phyloP scores from a whole-genome alignment of 2,113 vertebrate species.

The Syngnathus scovelli region DNA sequence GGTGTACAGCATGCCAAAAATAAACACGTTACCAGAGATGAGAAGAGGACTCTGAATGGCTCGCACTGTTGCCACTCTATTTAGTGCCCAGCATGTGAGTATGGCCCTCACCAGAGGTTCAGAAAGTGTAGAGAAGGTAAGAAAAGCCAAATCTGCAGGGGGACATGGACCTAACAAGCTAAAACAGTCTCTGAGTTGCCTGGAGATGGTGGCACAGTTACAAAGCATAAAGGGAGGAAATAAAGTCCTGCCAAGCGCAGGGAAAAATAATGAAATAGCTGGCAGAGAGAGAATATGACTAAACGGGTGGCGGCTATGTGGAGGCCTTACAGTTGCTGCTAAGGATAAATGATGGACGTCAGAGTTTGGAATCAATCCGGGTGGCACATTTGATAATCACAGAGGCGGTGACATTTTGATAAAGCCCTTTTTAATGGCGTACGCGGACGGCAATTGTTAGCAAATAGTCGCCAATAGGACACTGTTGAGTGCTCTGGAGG shows the following conservation, averaged over 20 bases:
- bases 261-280: conserved; percentile 18
- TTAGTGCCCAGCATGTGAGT: conserved; percentile 46
- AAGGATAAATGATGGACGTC: conserved; percentile 38
- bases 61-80: conserved; percentile 45
- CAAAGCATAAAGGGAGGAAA: conserved; percentile 63
- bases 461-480: conserved; percentile 31
- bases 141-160: conserved; percentile 49
- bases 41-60: conserved; percentile 45
- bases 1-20: conserved; percentile 20
- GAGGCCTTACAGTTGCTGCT: conserved; percentile 21
- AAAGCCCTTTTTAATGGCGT: conserved; percentile 47
- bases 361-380: conserved; percentile 44
- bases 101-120: conserved; percentile 44
- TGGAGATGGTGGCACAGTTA: conserved; percentile 62
- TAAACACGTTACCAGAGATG: conserved; percentile 41
- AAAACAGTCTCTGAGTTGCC: conserved; percentile 66
- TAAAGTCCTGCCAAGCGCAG: conserved; percentile 40
- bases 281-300: conserved; percentile 33
- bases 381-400: conserved; percentile 34
- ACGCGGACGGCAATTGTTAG: conserved; percentile 35
- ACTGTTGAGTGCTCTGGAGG: conserved; percentile 13
- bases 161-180: conserved; percentile 63
- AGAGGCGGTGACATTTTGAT: conserved; percentile 57
- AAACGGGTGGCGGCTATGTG: conserved; percentile 36
- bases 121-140: conserved; percentile 45